phyloP scores from a whole-genome alignment of 2,888 invertebrate genomes.

The Dimorphilus gyrociliatus region DNA sequence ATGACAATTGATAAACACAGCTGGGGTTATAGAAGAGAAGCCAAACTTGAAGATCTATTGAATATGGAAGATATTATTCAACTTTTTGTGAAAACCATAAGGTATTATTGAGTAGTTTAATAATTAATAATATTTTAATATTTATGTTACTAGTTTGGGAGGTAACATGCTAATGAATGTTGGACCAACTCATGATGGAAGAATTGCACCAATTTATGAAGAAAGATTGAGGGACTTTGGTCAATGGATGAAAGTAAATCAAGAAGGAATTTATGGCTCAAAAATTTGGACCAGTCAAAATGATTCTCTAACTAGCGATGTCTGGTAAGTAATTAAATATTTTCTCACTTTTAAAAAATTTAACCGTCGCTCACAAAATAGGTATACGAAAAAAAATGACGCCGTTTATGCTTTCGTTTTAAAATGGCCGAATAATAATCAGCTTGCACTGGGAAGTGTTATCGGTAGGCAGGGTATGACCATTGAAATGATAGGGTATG shows the following conservation, averaged over 20 bases:
- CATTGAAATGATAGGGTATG: no score
- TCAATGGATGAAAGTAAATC: constrained; percentile 61
- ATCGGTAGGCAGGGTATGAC: no score
- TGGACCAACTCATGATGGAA: constrained; percentile 75
- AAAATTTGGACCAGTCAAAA: constrained; percentile 66
- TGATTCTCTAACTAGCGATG: constrained; percentile 47
- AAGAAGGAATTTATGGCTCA: constrained; percentile 64
- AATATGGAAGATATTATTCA: constrained; percentile 27
- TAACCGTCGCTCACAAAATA: no score
- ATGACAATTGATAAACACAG: constrained; percentile 71
- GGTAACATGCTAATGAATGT: constrained; percentile 66
- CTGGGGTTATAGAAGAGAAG: constrained; percentile 44
- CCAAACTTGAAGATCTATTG: constrained; percentile 50
- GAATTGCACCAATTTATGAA: constrained; percentile 66
- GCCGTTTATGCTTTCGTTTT: no score
- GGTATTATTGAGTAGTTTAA: no score
- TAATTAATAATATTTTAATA: no score
- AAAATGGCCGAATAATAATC: no score
- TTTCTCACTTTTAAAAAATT: no score
- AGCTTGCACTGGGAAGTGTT: no score
- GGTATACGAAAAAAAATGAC: no score
- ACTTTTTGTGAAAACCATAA: constrained; percentile 11
- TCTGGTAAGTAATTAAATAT: no score
- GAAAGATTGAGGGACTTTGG: constrained; percentile 64
- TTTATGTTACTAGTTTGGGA: constrained; percentile 28